A percentile compares a stretch with the other conserved stretches of the same genome.
Evolutionary conservation across 1,140 invertebrate species (phyloP).

Genomic region (Mesaphorura yosii): DNA sequence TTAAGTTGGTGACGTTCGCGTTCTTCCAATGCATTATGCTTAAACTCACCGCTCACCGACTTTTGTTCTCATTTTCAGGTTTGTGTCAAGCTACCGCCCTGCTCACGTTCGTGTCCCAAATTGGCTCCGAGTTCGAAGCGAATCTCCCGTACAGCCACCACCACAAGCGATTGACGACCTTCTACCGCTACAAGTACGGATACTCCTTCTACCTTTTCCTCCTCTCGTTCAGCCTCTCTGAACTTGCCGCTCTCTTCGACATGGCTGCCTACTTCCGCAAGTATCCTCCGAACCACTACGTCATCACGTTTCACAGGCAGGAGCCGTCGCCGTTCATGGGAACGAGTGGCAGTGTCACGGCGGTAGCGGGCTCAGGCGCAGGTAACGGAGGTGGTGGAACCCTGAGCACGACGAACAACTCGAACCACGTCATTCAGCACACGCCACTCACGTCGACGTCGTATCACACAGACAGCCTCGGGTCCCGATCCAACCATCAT

Average conservation of each 20-base stretch:
- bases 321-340: slow-evolving; percentile 28
- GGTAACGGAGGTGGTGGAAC: background rate
- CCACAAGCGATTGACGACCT: slow-evolving; percentile 21
- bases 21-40: too few relatives aligned
- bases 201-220: slow-evolving; percentile 31
- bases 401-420: background rate
- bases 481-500: slow-evolving; percentile 1
- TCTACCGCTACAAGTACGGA: slow-evolving; percentile 31
- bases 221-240: slow-evolving; percentile 28
- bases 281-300: slow-evolving; percentile 30
- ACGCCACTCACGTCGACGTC: too few relatives aligned
- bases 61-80: slow-evolving; percentile 14
- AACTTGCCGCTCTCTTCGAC: slow-evolving; percentile 30
- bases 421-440: background rate
- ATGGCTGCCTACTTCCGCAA: slow-evolving; percentile 32
- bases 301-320: slow-evolving; percentile 31
- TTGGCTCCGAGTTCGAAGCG: slow-evolving; percentile 31
- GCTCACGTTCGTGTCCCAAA: slow-evolving; percentile 29
- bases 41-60: too few relatives aligned
- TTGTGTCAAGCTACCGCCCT: slow-evolving; percentile 31
- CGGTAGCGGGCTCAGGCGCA: background rate
- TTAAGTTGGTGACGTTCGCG: too few relatives aligned
- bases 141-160: slow-evolving; percentile 27
- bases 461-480: too few relatives aligned
- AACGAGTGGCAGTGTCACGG: slow-evolving; percentile 4